A percentile compares a stretch with the other conserved stretches of the same genome.
These are phyloP conservation scores for Aeoliscus strigatus DNA, from an alignment of 2,797 vertebrate species.

Conservation along the genomic window DNA sequence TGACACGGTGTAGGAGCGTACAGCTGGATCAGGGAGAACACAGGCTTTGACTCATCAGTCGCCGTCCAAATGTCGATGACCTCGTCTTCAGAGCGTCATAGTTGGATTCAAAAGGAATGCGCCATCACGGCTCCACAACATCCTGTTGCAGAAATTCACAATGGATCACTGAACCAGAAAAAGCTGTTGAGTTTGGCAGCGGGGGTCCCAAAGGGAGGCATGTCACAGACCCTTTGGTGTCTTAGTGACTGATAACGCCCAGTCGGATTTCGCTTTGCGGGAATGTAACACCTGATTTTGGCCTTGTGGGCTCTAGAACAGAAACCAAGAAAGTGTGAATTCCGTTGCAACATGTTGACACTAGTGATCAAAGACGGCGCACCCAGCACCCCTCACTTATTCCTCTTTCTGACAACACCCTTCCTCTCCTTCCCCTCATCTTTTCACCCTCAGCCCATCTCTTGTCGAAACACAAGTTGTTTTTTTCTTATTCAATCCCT, in stretches of 20 bases:
- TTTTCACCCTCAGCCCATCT: slow-evolving; percentile 30
- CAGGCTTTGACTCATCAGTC: too few species aligned
- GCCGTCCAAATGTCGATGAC: too few species aligned
- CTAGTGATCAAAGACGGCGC: slow-evolving; percentile 59
- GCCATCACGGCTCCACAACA: neutral
- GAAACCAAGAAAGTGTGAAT: slow-evolving; percentile 33
- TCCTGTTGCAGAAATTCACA: neutral
- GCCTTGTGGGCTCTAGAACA: slow-evolving; percentile 8
- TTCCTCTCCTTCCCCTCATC: slow-evolving; percentile 46
- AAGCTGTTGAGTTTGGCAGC: too few species aligned
- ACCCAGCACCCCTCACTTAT: slow-evolving; percentile 49
- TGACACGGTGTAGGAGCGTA: too few species aligned
- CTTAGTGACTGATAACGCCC: too few species aligned
- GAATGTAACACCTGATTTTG: neutral
- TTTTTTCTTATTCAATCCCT: slow-evolving; percentile 23
- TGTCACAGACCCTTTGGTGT: too few species aligned
- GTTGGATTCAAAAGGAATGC: neutral
- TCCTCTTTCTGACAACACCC: slow-evolving; percentile 60
- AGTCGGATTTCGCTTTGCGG: too few species aligned
- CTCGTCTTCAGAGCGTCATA: neutral
- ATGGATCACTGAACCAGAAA: neutral
- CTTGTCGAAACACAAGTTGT: slow-evolving; percentile 5
- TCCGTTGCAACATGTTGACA: slow-evolving; percentile 45
- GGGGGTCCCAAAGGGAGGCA: too few species aligned
- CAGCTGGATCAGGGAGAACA: too few species aligned